Base-by-base conservation (phyloP, 2,113 vertebrate species). In the Acanthochromis polyacanthus region DNA sequence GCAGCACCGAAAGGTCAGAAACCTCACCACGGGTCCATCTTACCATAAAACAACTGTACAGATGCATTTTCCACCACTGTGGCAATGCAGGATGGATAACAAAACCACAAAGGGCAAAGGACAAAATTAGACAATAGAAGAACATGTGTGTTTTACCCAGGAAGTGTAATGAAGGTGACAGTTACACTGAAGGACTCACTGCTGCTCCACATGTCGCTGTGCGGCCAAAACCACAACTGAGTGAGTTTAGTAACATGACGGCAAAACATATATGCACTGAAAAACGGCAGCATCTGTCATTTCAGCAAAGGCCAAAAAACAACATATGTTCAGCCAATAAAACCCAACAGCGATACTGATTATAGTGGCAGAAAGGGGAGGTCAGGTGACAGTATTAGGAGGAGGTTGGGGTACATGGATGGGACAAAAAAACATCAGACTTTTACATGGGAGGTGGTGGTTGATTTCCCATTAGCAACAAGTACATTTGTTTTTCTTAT, bases 1-100 rank as follows among this genome's bases (percentile, higher is more conserved):
- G 30, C 72, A 78, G 71, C 50, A 25, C 62, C 63, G 51, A 88
- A 93, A 91, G 89, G 84, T 89, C 87, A 84, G 68, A 61, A 81
- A 87, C 80, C 48, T 69, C 62, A 80, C 51, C 53, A 36, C 73
- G 63, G 70, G 51, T 82, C 75, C 61, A 62, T 71, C 55, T 84
- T 40, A 80, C 73, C 82, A 75, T 83, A 63, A 74, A 78, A 83
- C 75, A 83, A 53, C 25, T 46, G 22, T 32, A 59, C 19, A 72
- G 28, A 67, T 58, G 57, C 4, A 60, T 81, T 76, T 84, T 74
- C 23, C 75, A 62, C 64, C 55, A 45, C 63, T 53, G 36, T 51
- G 64, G 58, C 40, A 58, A 51, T 51, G 14, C 51, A 53, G 25
- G 64, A 83, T 43, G 61, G 25, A 79, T 55, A 46, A 84, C 17